A percentile compares a stretch with the other conserved stretches of the same genome.
Conservation (phyloP, 1,140 invertebrate species). For the Harlomillsia oculata region DNA sequence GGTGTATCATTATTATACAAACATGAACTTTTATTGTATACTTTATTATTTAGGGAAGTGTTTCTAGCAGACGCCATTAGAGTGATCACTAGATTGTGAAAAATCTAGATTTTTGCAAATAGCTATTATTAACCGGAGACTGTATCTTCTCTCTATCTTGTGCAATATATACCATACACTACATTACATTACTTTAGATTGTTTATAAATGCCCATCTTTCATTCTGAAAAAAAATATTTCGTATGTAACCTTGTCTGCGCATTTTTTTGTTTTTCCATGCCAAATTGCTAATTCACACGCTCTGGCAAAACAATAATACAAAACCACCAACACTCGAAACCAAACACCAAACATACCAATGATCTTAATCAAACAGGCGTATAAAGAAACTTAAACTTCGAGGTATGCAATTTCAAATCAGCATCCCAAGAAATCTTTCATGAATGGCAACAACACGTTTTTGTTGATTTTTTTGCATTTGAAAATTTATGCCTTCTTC, state of each 20-base stretch:
- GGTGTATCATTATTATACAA: background rate
- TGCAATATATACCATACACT: background rate
- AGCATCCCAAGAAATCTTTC: too few species aligned
- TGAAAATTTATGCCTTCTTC: too few species aligned
- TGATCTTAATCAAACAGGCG: too few species aligned
- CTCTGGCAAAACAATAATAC: too few species aligned
- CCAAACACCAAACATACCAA: too few species aligned
- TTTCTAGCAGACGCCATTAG: background rate
- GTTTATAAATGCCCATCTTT: background rate
- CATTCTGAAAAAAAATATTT: background rate
- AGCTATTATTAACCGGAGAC: slow-evolving; percentile 6
- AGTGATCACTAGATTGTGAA: slow-evolving; percentile 1
- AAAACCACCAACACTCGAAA: too few species aligned
- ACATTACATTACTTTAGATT: background rate
- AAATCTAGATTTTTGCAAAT: slow-evolving; percentile 11
- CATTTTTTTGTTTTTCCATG: background rate
- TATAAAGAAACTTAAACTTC: too few species aligned
- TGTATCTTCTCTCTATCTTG: background rate
- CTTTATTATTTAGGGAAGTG: background rate
- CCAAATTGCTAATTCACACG: too few species aligned
- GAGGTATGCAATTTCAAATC: too few species aligned
- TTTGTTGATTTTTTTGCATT: too few species aligned
- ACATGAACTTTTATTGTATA: background rate
- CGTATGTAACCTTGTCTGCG: background rate
- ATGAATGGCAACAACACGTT: too few species aligned